phyloP scores from a whole-genome alignment of 37 sponge, comb jelly and placozoan genomes.

The Halichondria panicea region DNA sequence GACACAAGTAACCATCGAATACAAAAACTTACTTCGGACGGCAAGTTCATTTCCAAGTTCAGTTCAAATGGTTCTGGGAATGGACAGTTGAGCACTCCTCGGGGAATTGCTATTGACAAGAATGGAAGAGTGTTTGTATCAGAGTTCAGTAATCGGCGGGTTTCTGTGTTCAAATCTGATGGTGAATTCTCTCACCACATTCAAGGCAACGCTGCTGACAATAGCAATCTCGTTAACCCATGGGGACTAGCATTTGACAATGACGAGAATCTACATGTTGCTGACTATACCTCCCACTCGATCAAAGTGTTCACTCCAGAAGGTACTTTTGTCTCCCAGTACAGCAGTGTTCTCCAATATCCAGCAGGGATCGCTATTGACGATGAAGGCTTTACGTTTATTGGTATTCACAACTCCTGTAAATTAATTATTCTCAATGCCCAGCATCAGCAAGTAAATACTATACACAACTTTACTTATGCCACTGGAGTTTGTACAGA shows the following conservation, averaged over 20 bases:
- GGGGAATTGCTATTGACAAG: constrained; percentile 24
- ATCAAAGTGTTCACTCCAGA: constrained; percentile 38
- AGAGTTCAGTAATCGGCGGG: constrained; percentile 22
- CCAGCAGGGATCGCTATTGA: constrained; percentile 37
- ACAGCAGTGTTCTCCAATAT: constrained; percentile 3
- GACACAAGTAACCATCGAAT: constrained; percentile 30
- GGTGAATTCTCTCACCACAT: constrained; percentile 23
- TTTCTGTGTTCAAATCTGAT: constrained; percentile 33
- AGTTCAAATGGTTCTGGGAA: constrained; percentile 17
- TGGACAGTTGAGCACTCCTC: constrained; percentile 19
- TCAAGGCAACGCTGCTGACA: too few species aligned
- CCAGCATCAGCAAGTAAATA: background rate
- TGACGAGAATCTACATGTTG: constrained; percentile 22
- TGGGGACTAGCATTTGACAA: constrained; percentile 35
- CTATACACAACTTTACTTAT: background rate
- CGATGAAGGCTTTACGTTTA: constrained; percentile 14
- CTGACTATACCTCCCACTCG: background rate
- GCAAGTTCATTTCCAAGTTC: constrained; percentile 27
- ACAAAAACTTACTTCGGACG: constrained; percentile 15
- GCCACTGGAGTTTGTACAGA: constrained; percentile 10
- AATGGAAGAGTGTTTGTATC: constrained; percentile 26
- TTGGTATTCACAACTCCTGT: too few species aligned
- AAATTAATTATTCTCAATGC: constrained; percentile 1
- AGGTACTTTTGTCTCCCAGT: constrained; percentile 2
- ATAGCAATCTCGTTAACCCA: constrained; percentile 8